These are phyloP conservation scores for Falcaria lacertinaria DNA, from an alignment of 2,888 invertebrate genomes.

Conservation along the genomic window DNA sequence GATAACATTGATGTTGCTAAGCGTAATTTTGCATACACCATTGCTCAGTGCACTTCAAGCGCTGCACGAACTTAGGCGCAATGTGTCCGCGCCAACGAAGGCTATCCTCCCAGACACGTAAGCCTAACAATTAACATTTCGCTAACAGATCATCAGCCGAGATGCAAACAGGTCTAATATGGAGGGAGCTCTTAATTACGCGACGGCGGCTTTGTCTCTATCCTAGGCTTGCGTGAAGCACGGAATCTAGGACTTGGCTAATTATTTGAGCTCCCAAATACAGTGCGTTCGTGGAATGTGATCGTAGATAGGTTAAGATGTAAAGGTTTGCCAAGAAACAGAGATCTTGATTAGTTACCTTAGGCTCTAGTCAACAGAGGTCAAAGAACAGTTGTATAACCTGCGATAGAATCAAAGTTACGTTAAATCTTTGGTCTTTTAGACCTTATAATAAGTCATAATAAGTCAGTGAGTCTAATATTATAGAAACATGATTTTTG, in stretches of 20 bases:
- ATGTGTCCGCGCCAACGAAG: constrained; percentile 10
- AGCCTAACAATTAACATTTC: constrained; percentile 31
- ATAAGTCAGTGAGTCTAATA: too few relatives aligned
- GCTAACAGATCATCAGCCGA: constrained; percentile 18
- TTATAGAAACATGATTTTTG: too few relatives aligned
- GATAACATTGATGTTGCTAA: too few relatives aligned
- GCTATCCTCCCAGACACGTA: constrained; percentile 27
- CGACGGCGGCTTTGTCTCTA: constrained; percentile 17
- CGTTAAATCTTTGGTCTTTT: too few relatives aligned
- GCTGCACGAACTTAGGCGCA: neutral
- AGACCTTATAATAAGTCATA: too few relatives aligned
- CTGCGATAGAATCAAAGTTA: too few relatives aligned
- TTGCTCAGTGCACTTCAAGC: neutral
- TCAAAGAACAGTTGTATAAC: neutral
- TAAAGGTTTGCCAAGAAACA: neutral
- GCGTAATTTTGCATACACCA: too few relatives aligned
- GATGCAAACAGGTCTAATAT: constrained; percentile 28
- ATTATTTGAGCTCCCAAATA: neutral
- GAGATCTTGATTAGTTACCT: neutral
- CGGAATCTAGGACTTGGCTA: neutral
- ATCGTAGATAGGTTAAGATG: neutral
- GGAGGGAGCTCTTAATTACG: constrained; percentile 28
- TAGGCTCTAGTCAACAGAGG: neutral
- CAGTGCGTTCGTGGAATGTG: neutral
- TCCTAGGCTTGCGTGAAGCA: constrained; percentile 5